A percentile compares a stretch with the other conserved stretches of the same genome.
These are phyloP conservation scores for Ibidorhyncha struthersii DNA, from an alignment of 2,113 vertebrate species.

Conservation along the genomic window DNA sequence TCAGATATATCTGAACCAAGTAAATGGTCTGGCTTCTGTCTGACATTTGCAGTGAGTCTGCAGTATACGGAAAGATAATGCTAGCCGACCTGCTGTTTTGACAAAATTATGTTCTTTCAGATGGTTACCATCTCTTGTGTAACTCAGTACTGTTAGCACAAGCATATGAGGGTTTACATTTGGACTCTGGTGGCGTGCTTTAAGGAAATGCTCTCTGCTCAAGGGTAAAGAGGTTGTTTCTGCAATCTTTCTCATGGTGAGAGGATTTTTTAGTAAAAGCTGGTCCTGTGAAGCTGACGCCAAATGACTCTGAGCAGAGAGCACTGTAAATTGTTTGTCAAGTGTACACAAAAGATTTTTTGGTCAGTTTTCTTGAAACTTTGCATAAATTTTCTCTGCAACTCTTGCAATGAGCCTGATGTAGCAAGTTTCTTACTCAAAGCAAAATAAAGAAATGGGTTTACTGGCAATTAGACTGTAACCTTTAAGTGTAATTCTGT, in stretches of 20 bases:
- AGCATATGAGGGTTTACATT: not conserved
- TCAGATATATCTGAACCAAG: not conserved
- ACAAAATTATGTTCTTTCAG: not conserved
- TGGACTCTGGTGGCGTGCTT: not conserved
- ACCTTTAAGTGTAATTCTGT: not conserved
- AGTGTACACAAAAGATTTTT: not conserved
- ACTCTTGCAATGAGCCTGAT: not conserved
- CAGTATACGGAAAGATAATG: not conserved
- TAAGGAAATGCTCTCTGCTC: not conserved
- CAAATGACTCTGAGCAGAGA: not conserved
- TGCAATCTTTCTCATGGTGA: not conserved
- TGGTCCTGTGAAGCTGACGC: not conserved
- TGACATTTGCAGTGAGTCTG: not conserved
- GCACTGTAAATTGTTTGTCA: not conserved
- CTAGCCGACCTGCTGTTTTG: not conserved
- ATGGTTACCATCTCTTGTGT: not conserved
- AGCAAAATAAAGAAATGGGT: not conserved
- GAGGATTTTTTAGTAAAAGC: not conserved
- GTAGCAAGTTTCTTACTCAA: not conserved
- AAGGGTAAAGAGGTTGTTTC: not conserved
- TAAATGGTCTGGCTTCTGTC: not conserved
- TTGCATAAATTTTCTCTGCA: not conserved
- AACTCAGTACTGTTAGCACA: not conserved
- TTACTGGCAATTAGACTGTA: not conserved
- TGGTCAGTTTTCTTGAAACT: not conserved